Evolutionary conservation across 37 sponge, comb jelly and placozoan genomes (phyloP).

Genomic region (Beroe forskalii): DNA sequence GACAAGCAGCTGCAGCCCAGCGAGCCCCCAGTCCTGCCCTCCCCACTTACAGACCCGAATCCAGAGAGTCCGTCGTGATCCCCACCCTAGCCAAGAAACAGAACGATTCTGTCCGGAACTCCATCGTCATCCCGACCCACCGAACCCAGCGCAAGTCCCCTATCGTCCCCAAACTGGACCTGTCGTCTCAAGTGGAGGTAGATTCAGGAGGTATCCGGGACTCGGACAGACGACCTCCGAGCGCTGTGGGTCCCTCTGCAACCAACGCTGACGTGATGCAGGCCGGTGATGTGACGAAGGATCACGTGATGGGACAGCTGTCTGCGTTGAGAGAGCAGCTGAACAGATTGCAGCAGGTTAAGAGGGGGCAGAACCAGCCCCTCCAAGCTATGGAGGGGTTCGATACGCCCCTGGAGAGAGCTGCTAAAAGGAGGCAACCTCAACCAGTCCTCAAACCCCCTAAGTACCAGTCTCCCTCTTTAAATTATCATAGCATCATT

Average conservation of each 20-base stretch:
- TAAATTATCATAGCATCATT: no score
- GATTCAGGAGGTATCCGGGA: neutral
- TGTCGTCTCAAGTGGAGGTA: neutral
- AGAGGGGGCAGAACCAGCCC: neutral
- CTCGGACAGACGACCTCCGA: conserved; percentile 10
- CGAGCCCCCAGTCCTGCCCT: conserved; percentile 10
- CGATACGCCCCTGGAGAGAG: neutral
- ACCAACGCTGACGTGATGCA: neutral
- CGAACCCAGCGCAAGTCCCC: neutral
- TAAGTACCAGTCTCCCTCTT: no score
- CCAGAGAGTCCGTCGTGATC: conserved; percentile 13
- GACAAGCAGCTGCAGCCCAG: neutral
- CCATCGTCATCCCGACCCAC: conserved; percentile 7
- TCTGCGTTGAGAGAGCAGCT: conserved; percentile 15
- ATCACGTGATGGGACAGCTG: conserved; percentile 26
- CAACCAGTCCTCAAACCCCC: no score
- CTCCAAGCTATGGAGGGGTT: neutral
- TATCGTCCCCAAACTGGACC: neutral
- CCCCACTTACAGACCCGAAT: neutral
- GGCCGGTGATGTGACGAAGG: neutral
- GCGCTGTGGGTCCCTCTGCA: neutral
- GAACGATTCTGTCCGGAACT: neutral
- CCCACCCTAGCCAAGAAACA: neutral
- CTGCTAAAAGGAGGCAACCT: conserved; percentile 20
- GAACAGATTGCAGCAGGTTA: conserved; percentile 14